phyloP scores from a whole-genome alignment of 1,140 invertebrate species.

The Cydia amplana region DNA sequence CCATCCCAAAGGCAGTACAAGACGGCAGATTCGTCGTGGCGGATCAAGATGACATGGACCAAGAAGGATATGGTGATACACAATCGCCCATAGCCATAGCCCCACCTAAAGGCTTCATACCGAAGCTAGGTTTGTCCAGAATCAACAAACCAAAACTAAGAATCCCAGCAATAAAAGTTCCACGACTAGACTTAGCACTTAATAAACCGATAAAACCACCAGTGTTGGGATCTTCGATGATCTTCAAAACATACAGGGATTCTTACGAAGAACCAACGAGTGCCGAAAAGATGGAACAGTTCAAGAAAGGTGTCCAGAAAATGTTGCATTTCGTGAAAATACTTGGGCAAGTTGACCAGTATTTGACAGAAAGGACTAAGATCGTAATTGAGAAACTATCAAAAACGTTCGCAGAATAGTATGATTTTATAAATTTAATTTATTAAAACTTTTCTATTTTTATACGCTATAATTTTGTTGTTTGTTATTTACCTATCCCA shows the following conservation, averaged over 20 bases:
- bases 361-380: constrained; percentile 67
- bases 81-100: constrained; percentile 49
- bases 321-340: constrained; percentile 70
- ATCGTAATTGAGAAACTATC: constrained; percentile 68
- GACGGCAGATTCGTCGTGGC: constrained; percentile 59
- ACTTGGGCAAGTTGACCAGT: constrained; percentile 65
- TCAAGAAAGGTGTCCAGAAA: constrained; percentile 70
- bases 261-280: constrained; percentile 61
- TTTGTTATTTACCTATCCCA: not conserved
- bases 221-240: constrained; percentile 49
- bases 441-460: constrained; percentile 28
- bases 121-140: constrained; percentile 47
- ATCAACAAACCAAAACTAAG: constrained; percentile 52
- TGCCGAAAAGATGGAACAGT: constrained; percentile 68
- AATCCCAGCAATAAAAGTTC: constrained; percentile 55
- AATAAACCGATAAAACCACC: constrained; percentile 44
- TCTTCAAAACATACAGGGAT: constrained; percentile 44
- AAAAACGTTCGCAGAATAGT: constrained; percentile 63
- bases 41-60: constrained; percentile 51
- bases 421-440: not conserved
- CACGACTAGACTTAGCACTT: constrained; percentile 47
- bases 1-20: constrained; percentile 62
- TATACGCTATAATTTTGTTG: not conserved
- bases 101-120: constrained; percentile 59
- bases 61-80: constrained; percentile 52